Conservation (phyloP, 1,140 invertebrate genomes). For the honey bee (Apis mellifera) region DNA sequence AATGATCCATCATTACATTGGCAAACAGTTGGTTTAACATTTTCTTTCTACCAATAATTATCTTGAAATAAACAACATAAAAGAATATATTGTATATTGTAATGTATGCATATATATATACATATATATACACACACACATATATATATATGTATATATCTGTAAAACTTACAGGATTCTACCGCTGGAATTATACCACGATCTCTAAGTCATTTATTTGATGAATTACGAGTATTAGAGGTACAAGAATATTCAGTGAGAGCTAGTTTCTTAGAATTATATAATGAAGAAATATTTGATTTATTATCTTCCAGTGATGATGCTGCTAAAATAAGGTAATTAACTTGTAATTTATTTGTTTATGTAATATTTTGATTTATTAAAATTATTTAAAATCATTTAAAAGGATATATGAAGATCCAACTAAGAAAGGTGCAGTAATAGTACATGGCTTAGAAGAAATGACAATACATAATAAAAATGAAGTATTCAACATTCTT, state of each 20-base stretch:
- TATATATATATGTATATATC: neutral
- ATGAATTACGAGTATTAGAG: slow-evolving; percentile 86
- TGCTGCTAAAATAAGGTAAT: slow-evolving; percentile 87
- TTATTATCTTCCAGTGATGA: slow-evolving; percentile 90
- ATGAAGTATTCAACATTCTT: slow-evolving; percentile 94
- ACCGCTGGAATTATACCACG: slow-evolving; percentile 92
- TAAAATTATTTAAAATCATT: neutral
- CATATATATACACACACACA: neutral
- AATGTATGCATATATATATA: neutral
- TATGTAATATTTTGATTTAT: neutral
- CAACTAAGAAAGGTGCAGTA: slow-evolving; percentile 92
- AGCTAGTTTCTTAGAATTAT: slow-evolving; percentile 97
- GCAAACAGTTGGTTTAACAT: slow-evolving; percentile 71
- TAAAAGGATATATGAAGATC: slow-evolving; percentile 89
- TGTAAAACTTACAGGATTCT: slow-evolving; percentile 85
- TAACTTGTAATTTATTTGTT: neutral
- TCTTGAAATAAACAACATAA: slow-evolving; percentile 4
- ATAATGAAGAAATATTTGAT: slow-evolving; percentile 98
- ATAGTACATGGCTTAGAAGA: slow-evolving; percentile 97
- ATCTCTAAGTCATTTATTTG: slow-evolving; percentile 92
- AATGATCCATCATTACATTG: slow-evolving; percentile 78
- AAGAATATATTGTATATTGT: neutral
- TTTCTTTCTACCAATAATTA: neutral
- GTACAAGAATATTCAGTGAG: slow-evolving; percentile 93
- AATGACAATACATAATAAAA: slow-evolving; percentile 93